Percentiles rank a stretch among this genome's conserved stretches.
Evolutionary conservation across 2,888 invertebrate genomes (phyloP).

Genomic region (Andrena fulva): DNA sequence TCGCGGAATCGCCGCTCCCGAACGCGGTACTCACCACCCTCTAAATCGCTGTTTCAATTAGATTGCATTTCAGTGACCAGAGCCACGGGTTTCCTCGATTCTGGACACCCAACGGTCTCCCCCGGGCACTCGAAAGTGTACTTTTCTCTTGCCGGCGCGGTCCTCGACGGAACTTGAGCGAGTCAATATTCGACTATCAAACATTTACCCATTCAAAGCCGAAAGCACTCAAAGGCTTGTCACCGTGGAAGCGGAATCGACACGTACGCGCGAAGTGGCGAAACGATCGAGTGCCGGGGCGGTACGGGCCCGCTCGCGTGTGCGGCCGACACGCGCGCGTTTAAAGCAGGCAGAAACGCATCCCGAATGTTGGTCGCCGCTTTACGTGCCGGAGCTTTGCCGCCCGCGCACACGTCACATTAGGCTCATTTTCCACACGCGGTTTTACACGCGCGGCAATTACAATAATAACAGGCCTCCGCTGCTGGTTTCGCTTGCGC

Average conservation of each 20-base stretch:
- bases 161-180: too few species aligned
- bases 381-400: slow-evolving; percentile 47
- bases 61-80: too few species aligned
- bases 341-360: slow-evolving; percentile 26
- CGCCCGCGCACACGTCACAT: slow-evolving; percentile 82
- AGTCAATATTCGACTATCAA: too few species aligned
- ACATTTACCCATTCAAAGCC: too few species aligned
- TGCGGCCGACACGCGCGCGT: slow-evolving; percentile 27
- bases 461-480: slow-evolving; percentile 84
- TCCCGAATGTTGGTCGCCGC: not conserved
- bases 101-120: too few species aligned
- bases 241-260: not conserved
- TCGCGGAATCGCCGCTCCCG: too few species aligned
- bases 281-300: not conserved
- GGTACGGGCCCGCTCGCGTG: not conserved
- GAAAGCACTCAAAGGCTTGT: not conserved
- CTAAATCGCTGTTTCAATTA: too few species aligned
- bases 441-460: slow-evolving; percentile 83
- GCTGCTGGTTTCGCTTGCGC: slow-evolving; percentile 73
- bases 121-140: too few species aligned
- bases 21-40: too few species aligned
- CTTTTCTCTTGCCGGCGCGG: too few species aligned
- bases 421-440: slow-evolving; percentile 83
- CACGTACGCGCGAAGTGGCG: not conserved
- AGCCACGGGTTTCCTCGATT: too few species aligned